Evolutionary conservation across 2,888 invertebrate species (phyloP).

Genomic region (Eristalis intricaria): DNA sequence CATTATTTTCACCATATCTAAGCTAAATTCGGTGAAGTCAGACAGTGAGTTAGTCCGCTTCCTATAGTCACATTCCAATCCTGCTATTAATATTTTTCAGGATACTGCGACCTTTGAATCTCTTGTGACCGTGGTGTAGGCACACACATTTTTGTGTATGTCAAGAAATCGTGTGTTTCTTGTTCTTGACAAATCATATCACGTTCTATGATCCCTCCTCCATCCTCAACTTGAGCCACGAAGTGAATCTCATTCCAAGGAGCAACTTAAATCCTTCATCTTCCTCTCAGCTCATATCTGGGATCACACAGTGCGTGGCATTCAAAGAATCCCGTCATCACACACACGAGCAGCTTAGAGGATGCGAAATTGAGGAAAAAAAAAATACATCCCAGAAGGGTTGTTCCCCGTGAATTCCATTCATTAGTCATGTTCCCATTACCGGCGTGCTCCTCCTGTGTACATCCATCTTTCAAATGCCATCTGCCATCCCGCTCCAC

Average conservation of each 20-base stretch:
- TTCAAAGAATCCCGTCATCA: slow-evolving; percentile 9
- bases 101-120: no score
- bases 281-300: slow-evolving; percentile 13
- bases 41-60: no score
- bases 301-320: slow-evolving; percentile 38
- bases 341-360: not conserved
- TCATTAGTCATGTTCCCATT: slow-evolving; percentile 71
- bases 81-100: no score
- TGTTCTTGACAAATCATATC: no score
- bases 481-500: not conserved
- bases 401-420: slow-evolving; percentile 60
- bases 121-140: no score
- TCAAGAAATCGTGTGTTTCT: no score
- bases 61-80: no score
- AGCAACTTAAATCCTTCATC: not conserved
- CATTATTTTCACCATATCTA: no score
- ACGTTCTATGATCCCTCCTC: no score
- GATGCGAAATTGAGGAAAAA: slow-evolving; percentile 9
- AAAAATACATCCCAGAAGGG: slow-evolving; percentile 43
- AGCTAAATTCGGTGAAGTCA: no score
- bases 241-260: slow-evolving; percentile 1
- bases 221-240: slow-evolving; percentile 13
- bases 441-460: slow-evolving; percentile 31
- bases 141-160: no score
- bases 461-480: slow-evolving; percentile 29